Base-by-base conservation (phyloP, 2,113 vertebrate genomes). In the Pedionomus torquatus region DNA sequence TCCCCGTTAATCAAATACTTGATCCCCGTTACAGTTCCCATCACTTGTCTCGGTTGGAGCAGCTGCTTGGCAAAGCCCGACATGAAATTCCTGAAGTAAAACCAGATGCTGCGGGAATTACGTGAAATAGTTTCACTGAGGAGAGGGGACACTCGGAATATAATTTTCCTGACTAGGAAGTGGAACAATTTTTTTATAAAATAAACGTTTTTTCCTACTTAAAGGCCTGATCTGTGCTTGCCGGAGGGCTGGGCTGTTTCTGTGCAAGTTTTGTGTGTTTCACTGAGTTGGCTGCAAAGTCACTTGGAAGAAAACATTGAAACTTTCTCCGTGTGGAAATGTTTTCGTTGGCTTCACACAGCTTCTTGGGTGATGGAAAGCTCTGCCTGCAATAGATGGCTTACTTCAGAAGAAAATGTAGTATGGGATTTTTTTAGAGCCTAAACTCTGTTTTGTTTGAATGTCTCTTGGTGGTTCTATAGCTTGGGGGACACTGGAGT, bases 381-480 rank as follows among this genome's bases (percentile, higher is more conserved):
- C 54, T 64, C 18, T 77, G 66, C 46, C 30, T 17, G 5, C 77
- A n/a, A 37, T 6, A 33, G 64, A 89, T 61, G 10, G 15, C 9
- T 77, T 48, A 8, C 87, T 43, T 85, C 48, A 18, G 52, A 89
- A 79, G 44, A 25, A 69, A 84, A 83, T 0, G 3, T 4, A 11
- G 35, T 30, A 20, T 15, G 14, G 48, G 17, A 14, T n/a, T 89
- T 52, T 41, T 84, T 7, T 10, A 65, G 70, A 5, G 4, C 44
- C 48, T 61, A 30, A 81, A 10, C 46, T 54, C 25, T 49, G 13
- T 44, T 92, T 52, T 25, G 37, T 63, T 84, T 33, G 30, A 31
- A 12, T 52, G 54, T 41, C 0, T 0, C 1, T 3, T 35, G 41
- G 2, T 44, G 20, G n/a, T 41, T 74, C n/a, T 19, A 9, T 25